Conservation (phyloP, 2,113 vertebrate species). For the Cottus gobio region DNA sequence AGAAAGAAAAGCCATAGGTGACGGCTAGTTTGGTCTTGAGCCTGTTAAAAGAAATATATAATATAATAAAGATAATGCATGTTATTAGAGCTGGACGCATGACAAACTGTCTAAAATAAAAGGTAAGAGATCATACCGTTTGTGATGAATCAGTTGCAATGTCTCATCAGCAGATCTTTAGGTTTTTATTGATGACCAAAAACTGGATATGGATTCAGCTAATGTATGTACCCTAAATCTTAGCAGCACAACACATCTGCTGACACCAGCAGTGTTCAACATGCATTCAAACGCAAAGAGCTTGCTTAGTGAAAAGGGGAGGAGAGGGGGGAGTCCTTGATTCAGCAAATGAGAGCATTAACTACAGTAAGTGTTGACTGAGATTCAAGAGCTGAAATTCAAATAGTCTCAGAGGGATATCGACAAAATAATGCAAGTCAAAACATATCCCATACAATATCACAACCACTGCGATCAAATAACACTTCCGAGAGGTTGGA, state of each 20-base stretch:
- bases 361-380: slow-evolving; percentile 2
- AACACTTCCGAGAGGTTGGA: too few relatives aligned
- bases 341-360: slow-evolving; percentile 42
- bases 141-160: not conserved
- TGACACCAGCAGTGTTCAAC: slow-evolving; percentile 34
- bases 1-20: not conserved
- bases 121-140: not conserved
- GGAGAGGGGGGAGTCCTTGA: slow-evolving; percentile 21
- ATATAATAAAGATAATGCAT: not conserved
- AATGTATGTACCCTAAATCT: slow-evolving; percentile 4
- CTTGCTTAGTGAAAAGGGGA: slow-evolving; percentile 19
- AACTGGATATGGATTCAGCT: slow-evolving; percentile 1
- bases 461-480: not conserved
- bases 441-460: not conserved
- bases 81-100: not conserved
- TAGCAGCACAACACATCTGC: slow-evolving; percentile 7
- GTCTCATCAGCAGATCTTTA: not conserved
- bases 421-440: slow-evolving; percentile 2
- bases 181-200: not conserved
- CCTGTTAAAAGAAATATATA: not conserved
- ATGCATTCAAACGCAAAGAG: slow-evolving; percentile 35
- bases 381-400: slow-evolving; percentile 4
- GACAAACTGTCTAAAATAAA: not conserved
- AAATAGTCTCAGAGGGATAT: slow-evolving; percentile 8
- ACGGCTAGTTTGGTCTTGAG: not conserved